Evolutionary conservation across 2,113 vertebrate genomes (phyloP), one percentile per base, ranked within the genome.

Genomic region (Oreochromis tanganicae): DNA sequence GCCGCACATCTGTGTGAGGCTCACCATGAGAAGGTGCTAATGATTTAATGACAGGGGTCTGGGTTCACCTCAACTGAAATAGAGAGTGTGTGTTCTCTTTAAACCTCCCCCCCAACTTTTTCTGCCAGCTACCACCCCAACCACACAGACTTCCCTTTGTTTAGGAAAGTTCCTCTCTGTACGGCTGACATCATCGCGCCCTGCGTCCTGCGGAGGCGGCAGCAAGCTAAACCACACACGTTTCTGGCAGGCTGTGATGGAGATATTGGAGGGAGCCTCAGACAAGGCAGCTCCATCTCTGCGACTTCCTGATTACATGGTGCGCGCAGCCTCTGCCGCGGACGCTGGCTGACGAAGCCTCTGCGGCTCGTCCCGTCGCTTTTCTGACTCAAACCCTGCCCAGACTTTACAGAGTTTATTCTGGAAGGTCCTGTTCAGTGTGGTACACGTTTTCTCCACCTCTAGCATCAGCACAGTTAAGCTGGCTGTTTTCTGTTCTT

Each of bases 91-190:
- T 94, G 89, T 92, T 91, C 92, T 89, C 71, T 87, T 84, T 66
- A 91, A 86, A 89, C 84, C 81, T 6, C 80, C 89, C 81, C 80
- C 54, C 56, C 34, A 54, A 3, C 82, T 63, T 80, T 0, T 81
- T 71, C 68, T 87, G 83, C 87, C 94, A 89, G 94, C 94, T 94
- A 91, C 95, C 91, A 91, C 90, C 92, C 92, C 94, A 90, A 92
- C 87, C 91, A 89, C 96, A 96, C 95, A 97, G 95, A 95, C 96
- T 90, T 94, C 90, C 93, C 96, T 97, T 97, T 97, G 96, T 97
- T 96, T 95, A 93, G 95, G 92, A 94, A 94, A 92, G 95, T 94
- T 96, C 95, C 94, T 89, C 94, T 93, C 93, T 94, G 92, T 83
- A 56, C 81, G 81, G 63, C 93, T 97, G 96, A 97, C 96, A 96